Percentiles rank a stretch among this genome's conserved stretches.
Evolutionary conservation across 2,888 invertebrate species (phyloP).

Genomic region (Aphrophora alni): DNA sequence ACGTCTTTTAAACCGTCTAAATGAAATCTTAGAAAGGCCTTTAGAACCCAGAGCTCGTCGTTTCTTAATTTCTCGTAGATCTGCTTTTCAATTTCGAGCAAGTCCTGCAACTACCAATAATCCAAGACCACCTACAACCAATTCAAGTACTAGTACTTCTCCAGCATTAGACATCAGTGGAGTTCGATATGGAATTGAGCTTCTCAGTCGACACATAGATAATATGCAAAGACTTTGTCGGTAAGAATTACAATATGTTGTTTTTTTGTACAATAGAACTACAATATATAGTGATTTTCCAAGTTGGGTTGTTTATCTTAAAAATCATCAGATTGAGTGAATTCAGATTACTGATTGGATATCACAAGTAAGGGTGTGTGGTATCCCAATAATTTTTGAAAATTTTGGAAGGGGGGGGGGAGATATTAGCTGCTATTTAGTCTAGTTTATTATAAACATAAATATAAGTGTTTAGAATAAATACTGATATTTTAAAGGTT

Average conservation of each 20-base stretch:
- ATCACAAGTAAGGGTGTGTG: no score
- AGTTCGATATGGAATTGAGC: conserved; percentile 54
- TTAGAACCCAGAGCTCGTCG: conserved; percentile 36
- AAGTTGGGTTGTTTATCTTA: no score
- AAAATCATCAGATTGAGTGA: no score
- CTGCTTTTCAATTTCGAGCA: conserved; percentile 56
- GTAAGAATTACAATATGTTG: conserved; percentile 43
- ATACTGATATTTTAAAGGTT: no score
- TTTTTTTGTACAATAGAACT: no score
- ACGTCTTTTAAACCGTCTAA: conserved; percentile 42
- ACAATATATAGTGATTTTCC: no score
- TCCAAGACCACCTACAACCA: not conserved
- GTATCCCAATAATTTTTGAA: no score
- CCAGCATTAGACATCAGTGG: conserved; percentile 58
- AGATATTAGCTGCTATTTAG: no score
- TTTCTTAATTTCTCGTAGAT: conserved; percentile 48
- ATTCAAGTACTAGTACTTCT: conserved; percentile 57
- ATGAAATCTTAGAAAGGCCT: conserved; percentile 42
- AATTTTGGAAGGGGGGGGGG: no score
- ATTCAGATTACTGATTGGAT: no score
- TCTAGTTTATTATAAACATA: no score
- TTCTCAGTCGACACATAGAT: conserved; percentile 56
- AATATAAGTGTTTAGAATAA: no score
- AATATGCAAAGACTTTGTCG: conserved; percentile 56
- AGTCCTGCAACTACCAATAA: conserved; percentile 42